These are phyloP conservation scores for Euplexia lucipara DNA, from an alignment of 2,888 invertebrate genomes.

Conservation along the genomic window DNA sequence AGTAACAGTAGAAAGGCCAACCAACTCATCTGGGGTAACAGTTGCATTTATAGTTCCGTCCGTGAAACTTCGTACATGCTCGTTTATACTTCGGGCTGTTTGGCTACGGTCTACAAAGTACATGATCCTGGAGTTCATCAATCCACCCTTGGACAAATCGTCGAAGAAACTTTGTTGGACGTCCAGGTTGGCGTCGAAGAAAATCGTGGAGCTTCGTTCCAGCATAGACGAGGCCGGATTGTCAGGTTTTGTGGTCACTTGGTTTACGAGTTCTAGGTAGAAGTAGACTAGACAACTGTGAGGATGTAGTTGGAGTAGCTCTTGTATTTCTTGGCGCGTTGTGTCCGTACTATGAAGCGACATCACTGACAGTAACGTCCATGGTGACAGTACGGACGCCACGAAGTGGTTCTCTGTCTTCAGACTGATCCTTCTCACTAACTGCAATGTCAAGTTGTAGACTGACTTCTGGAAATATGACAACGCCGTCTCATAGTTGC, in stretches of 20 bases:
- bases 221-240: constrained; percentile 67
- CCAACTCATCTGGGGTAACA: constrained; percentile 75
- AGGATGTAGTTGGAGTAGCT: constrained; percentile 73
- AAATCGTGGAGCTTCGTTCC: constrained; percentile 77
- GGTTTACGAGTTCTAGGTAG: constrained; percentile 74
- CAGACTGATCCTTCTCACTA: constrained; percentile 70
- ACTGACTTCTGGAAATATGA: constrained; percentile 70
- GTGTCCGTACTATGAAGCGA: constrained; percentile 78
- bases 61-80: constrained; percentile 75
- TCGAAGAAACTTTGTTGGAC: constrained; percentile 70
- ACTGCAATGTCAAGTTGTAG: constrained; percentile 74
- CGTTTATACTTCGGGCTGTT: constrained; percentile 77
- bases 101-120: constrained; percentile 69
- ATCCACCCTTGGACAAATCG: constrained; percentile 68
- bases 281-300: constrained; percentile 80
- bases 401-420: constrained; percentile 85
- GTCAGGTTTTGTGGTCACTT: constrained; percentile 59
- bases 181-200: constrained; percentile 72
- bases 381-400: constrained; percentile 79
- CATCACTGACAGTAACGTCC: constrained; percentile 78
- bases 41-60: constrained; percentile 80
- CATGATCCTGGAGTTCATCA: constrained; percentile 70
- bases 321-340: constrained; percentile 75
- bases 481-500: constrained; percentile 66
- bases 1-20: constrained; percentile 71